A percentile compares a stretch with the other conserved stretches of the same genome.
These are phyloP conservation scores for Xestia rhomboidea DNA, from an alignment of 2,888 invertebrate genomes.

Conservation along the genomic window DNA sequence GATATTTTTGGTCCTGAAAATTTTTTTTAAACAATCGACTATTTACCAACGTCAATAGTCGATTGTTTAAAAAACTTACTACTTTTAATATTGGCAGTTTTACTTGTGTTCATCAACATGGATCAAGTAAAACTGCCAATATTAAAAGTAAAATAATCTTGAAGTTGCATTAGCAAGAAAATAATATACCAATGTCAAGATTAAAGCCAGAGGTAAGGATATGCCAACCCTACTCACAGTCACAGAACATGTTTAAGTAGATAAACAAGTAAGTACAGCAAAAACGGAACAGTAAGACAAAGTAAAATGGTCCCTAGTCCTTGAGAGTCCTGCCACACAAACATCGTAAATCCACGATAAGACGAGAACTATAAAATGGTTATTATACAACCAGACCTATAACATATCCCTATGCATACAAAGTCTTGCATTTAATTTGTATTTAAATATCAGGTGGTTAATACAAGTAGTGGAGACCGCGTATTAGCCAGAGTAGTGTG, in stretches of 20 bases:
- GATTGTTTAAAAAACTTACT: no score
- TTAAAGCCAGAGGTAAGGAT: slow-evolving; percentile 22
- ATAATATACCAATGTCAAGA: slow-evolving; percentile 24
- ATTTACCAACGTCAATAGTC: no score
- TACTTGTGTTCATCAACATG: no score
- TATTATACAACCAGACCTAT: slow-evolving; percentile 7
- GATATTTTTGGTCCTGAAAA: neutral
- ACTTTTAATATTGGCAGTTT: no score
- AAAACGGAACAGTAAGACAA: slow-evolving; percentile 26
- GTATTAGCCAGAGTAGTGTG: neutral
- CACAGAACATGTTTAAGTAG: slow-evolving; percentile 23
- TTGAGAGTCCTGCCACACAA: slow-evolving; percentile 25
- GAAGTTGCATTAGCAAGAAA: slow-evolving; percentile 14
- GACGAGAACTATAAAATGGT: slow-evolving; percentile 19
- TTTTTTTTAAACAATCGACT: neutral
- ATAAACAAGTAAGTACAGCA: slow-evolving; percentile 25
- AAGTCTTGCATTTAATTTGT: slow-evolving; percentile 8
- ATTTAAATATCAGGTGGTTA: neutral
- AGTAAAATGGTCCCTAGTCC: slow-evolving; percentile 32
- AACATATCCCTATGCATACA: slow-evolving; percentile 16
- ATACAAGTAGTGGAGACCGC: neutral
- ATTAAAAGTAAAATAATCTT: slow-evolving; percentile 9
- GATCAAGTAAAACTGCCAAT: slow-evolving; percentile 1
- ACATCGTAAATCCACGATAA: slow-evolving; percentile 21
- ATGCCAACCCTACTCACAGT: slow-evolving; percentile 41